Base-by-base conservation (phyloP, 2,888 invertebrate genomes). In the Ichneumoninae sp. region DNA sequence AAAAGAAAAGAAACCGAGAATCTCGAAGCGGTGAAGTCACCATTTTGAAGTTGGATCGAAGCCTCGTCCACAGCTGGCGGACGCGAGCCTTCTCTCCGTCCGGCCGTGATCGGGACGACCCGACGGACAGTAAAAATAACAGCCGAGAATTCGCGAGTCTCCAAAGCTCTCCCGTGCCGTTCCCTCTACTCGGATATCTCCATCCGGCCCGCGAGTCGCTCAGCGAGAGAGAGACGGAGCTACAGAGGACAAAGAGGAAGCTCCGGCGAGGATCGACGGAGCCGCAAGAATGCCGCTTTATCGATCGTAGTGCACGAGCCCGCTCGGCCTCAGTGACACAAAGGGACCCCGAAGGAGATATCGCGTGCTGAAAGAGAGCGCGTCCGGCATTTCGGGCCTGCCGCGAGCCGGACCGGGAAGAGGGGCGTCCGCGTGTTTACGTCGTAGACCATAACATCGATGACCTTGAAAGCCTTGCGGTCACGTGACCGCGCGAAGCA, bases 391-490 rank as follows among this genome's bases (percentile, higher is more conserved):
- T 70, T 75, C 44, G 47, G 70, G 22, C 62, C 30, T 8, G 13
- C 33, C 40, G 52, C 19, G 50, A 36, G 33, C 40, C 36, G 26
- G 19, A 30, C 44, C 47, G 78, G 19, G 10, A 40, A 40, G 40
- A 75, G 71, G 80, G 66, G 83, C 78, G 66, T 72, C 78, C 83
- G 78, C 86, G 83, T 88, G 91, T 92, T 92, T 91, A 91, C 89
- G 86, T 89, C 86, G 85, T 79, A 86, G 88, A 92, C 90, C 93
- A 93, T 92, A 93, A 93, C 92, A 93, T 89, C 89, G 89, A 91
- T 93, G 93, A 93, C 93, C 93, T 93, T 93, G 93, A 93, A 92
- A 90, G 85, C 79, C 54, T 77, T 80, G 84, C 84, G 80, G 86
- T 92, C 91, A 91, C 91, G 91, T 91, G 92, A 93, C 88, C 80